Percentiles rank a stretch among this genome's conserved stretches.
These are phyloP conservation scores for Aphelocoma californica DNA, from an alignment of 2,797 vertebrate species.

Conservation along the genomic window DNA sequence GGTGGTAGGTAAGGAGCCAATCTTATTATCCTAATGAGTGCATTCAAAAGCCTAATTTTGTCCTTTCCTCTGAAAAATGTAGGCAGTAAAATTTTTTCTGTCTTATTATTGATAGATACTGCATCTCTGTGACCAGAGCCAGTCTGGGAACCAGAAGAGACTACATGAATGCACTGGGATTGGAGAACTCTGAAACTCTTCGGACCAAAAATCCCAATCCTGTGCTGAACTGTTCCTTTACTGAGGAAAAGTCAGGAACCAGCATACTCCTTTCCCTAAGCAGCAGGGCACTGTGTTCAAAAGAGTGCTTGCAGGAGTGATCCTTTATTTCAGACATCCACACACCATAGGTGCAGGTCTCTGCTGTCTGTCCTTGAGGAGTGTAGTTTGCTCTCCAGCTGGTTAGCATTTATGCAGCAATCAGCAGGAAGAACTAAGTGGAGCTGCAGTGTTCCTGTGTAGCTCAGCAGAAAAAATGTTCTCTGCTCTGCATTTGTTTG, in stretches of 20 bases:
- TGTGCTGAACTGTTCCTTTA: not conserved
- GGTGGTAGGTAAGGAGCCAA: not conserved
- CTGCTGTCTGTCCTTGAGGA: not conserved
- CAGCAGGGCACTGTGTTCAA: not conserved
- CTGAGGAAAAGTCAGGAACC: not conserved
- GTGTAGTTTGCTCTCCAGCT: not conserved
- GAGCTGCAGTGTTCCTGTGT: not conserved
- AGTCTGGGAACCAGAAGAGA: not conserved
- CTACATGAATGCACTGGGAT: not conserved
- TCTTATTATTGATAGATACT: not conserved
- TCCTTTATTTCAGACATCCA: not conserved
- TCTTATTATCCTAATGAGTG: not conserved
- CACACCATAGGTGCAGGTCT: not conserved
- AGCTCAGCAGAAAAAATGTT: slow-evolving; percentile 44
- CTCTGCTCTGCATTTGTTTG: not conserved
- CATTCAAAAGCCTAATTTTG: not conserved
- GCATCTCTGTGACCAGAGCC: not conserved
- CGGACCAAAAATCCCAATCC: not conserved
- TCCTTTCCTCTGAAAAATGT: not conserved
- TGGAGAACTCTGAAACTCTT: not conserved
- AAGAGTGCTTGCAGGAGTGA: not conserved
- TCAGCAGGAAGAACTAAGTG: slow-evolving; percentile 10
- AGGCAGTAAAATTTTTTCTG: not conserved
- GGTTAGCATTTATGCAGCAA: not conserved
- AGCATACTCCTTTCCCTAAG: not conserved